Evolutionary conservation across 2,797 vertebrate genomes (phyloP).

Genomic region (Sitta carolinensis): DNA sequence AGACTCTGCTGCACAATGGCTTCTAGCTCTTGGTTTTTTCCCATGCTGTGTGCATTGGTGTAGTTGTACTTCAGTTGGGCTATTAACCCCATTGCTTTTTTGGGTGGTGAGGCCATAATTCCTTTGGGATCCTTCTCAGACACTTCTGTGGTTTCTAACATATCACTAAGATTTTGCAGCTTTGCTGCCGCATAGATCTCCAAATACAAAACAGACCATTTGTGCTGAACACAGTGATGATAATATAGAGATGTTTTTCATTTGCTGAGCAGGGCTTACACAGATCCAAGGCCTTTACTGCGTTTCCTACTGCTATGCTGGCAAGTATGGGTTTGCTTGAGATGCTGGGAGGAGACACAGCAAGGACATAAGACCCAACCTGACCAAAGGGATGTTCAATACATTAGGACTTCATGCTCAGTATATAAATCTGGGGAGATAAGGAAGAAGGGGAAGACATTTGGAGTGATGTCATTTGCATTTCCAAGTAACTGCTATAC

Average conservation of each 20-base stretch:
- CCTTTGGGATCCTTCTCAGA: not conserved
- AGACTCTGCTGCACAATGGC: not conserved
- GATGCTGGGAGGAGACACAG: not conserved
- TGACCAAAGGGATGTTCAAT: not conserved
- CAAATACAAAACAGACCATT: not conserved
- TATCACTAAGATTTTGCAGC: not conserved
- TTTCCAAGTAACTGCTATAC: not conserved
- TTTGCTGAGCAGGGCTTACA: not conserved
- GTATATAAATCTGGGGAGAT: not conserved
- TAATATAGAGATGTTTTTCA: not conserved
- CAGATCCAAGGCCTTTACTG: not conserved
- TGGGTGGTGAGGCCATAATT: accelerated
- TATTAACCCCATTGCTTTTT: not conserved
- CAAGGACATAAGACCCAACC: not conserved
- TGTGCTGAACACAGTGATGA: not conserved
- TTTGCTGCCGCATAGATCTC: not conserved
- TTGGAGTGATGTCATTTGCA: not conserved
- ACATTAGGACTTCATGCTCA: not conserved
- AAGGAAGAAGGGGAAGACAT: not conserved
- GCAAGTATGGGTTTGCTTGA: not conserved
- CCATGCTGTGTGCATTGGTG: not conserved
- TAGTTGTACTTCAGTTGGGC: not conserved
- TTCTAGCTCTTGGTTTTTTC: not conserved
- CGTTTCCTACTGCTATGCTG: not conserved
- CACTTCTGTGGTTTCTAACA: not conserved